Evolutionary conservation across 2,113 vertebrate species (phyloP).

Genomic region (Willisornis vidua): DNA sequence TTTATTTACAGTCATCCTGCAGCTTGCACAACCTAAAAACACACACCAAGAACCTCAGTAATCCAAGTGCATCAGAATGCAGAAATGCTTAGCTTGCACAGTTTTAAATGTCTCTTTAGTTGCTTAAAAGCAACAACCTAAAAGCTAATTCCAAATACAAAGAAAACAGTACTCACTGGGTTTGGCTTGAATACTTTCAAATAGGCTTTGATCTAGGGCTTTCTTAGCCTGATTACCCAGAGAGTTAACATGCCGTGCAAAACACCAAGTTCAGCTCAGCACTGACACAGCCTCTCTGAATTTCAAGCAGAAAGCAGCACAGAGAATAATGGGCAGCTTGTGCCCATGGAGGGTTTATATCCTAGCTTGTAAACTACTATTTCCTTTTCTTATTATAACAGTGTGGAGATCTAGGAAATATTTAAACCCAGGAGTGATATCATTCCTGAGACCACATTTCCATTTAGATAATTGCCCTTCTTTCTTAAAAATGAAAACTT

Average conservation of each 20-base stretch:
- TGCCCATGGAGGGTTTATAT: neutral
- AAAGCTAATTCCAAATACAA: slow-evolving; percentile 43
- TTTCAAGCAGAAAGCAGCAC: neutral
- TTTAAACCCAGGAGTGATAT: neutral
- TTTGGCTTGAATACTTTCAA: neutral
- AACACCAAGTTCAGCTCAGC: neutral
- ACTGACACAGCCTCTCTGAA: neutral
- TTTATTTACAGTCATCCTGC: neutral
- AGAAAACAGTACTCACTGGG: neutral
- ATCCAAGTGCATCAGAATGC: neutral
- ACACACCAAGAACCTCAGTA: neutral
- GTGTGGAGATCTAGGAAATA: neutral
- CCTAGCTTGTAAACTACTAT: neutral
- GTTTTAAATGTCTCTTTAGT: neutral
- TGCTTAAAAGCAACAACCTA: neutral
- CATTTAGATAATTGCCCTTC: neutral
- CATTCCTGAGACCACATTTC: neutral
- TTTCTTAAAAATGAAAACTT: neutral
- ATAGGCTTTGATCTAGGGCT: neutral
- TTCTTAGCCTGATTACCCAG: neutral
- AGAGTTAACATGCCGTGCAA: neutral
- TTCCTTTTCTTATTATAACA: neutral
- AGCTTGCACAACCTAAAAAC: neutral
- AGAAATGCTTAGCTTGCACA: slow-evolving; percentile 1
- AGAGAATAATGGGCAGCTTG: neutral